Percentiles rank a stretch among this genome's conserved stretches.
These are phyloP conservation scores for Drosophila micromelanica DNA, from an alignment of 1,140 invertebrate species.

Conservation along the genomic window DNA sequence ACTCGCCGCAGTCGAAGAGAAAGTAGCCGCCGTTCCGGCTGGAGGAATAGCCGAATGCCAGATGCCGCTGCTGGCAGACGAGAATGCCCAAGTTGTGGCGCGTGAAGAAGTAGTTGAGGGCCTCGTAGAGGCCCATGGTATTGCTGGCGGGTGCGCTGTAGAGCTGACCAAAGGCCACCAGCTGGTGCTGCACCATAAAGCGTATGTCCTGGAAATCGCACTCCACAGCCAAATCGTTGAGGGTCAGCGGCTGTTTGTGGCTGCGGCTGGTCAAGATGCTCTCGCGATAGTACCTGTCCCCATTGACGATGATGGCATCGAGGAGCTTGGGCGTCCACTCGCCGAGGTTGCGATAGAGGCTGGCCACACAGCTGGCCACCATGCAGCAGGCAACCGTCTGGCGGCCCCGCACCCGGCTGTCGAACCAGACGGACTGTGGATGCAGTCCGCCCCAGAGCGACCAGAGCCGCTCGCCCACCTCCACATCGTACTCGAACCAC, in stretches of 20 bases:
- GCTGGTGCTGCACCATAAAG: slow-evolving; percentile 85
- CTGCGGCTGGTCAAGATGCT: slow-evolving; percentile 79
- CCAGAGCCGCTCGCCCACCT: slow-evolving; percentile 86
- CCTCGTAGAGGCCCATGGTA: slow-evolving; percentile 86
- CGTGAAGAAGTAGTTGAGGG: slow-evolving; percentile 86
- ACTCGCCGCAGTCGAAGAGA: slow-evolving; percentile 86
- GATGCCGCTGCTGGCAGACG: slow-evolving; percentile 84
- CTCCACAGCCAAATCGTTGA: slow-evolving; percentile 79
- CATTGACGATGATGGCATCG: slow-evolving; percentile 86
- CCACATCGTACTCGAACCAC: slow-evolving; percentile 86
- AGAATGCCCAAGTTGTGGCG: slow-evolving; percentile 85
- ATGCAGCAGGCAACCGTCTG: slow-evolving; percentile 85
- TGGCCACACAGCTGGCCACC: slow-evolving; percentile 85
- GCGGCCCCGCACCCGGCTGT: slow-evolving; percentile 79
- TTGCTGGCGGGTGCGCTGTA: slow-evolving; percentile 85
- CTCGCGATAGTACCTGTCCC: slow-evolving; percentile 85
- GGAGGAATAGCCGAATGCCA: slow-evolving; percentile 85
- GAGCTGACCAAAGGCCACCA: slow-evolving; percentile 85
- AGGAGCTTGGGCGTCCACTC: slow-evolving; percentile 86
- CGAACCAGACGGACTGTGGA: slow-evolving; percentile 84
- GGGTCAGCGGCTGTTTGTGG: slow-evolving; percentile 60
- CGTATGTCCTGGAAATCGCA: slow-evolving; percentile 85
- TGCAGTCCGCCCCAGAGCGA: slow-evolving; percentile 86
- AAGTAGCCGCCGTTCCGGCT: slow-evolving; percentile 85
- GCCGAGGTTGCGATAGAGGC: slow-evolving; percentile 85